These are phyloP conservation scores for Xanthia togata DNA, from an alignment of 2,888 invertebrate species.

Conservation along the genomic window DNA sequence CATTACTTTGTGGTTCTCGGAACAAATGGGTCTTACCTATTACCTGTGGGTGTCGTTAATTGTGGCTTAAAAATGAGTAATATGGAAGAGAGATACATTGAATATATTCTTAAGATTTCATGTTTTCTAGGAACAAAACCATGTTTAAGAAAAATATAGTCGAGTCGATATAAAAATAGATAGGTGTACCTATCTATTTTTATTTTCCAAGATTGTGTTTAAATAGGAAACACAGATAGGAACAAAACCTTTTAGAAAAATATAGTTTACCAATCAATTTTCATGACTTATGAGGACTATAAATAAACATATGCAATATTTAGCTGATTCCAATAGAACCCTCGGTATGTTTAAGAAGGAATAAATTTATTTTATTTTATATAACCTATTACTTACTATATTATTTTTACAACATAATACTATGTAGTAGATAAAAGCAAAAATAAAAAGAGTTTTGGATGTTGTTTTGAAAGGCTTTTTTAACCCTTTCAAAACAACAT, in stretches of 20 bases:
- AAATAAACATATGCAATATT: background rate
- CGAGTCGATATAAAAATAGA: no score
- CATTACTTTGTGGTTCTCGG: conserved; percentile 33
- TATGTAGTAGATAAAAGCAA: no score
- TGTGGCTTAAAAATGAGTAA: background rate
- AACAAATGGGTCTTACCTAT: background rate
- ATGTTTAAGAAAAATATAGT: background rate
- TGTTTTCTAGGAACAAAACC: background rate
- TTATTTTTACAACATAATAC: background rate
- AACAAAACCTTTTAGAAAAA: background rate
- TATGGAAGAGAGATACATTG: background rate
- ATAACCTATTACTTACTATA: no score
- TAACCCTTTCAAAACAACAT: background rate
- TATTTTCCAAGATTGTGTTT: no score
- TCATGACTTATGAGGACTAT: background rate
- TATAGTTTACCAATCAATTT: background rate
- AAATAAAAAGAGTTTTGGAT: background rate
- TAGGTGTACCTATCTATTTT: no score
- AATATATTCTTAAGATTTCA: background rate
- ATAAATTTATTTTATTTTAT: no score
- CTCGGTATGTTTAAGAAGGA: background rate
- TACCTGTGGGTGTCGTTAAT: conserved; percentile 22
- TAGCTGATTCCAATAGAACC: background rate
- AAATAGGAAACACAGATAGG: no score
- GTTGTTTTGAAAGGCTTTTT: background rate